Base-by-base conservation (phyloP, 2,888 invertebrate genomes). In the Shargacucullia verbasci region DNA sequence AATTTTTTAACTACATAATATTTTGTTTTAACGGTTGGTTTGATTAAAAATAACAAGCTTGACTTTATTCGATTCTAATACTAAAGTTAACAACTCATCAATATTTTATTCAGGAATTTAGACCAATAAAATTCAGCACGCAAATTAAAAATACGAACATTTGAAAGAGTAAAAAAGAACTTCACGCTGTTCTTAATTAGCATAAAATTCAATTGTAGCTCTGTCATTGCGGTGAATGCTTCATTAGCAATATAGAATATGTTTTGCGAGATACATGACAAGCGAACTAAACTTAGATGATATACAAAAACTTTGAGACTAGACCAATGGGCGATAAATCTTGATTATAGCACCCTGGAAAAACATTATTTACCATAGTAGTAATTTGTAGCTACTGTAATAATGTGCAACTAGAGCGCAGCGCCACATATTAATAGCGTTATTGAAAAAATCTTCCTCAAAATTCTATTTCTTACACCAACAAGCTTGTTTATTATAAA, bases 401-500 rank as follows among this genome's bases (percentile, higher is more conserved):
- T 20, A 20, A 4, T n/a, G n/a, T n/a, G n/a, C n/a, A n/a, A n/a
- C 27, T 27, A 27, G 27, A 5, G 27, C 7, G 3, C 7, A 5
- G 7, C 29, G 1, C 29, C 29, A 29, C 7, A 29, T 8, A 29
- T 9, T 29, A 4, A 9, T 29, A 29, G 8, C 9, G 7, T 29
- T 29, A 29, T 9, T 9, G 7, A 29, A 29, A 20, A 11, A n/a
- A 6, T 9, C 11, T 12, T 10, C 15, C 15, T 8, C 11, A 38
- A 10, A n/a, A n/a, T 25, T 33, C 12, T 49, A 62, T 31, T 44
- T 65, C 49, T 31, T 29, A 50, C 44, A 46, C 38, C 56, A 47
- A 44, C 52, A 61, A n/a, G 35, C 54, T 53, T 65, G 46, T 64
- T 65, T 71, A 60, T 49, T 57, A 76, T 65, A 59, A 63, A 73